phyloP scores from a whole-genome alignment of 92 coral and sea anemone species.

The Hydrozoanthus gracilis region DNA sequence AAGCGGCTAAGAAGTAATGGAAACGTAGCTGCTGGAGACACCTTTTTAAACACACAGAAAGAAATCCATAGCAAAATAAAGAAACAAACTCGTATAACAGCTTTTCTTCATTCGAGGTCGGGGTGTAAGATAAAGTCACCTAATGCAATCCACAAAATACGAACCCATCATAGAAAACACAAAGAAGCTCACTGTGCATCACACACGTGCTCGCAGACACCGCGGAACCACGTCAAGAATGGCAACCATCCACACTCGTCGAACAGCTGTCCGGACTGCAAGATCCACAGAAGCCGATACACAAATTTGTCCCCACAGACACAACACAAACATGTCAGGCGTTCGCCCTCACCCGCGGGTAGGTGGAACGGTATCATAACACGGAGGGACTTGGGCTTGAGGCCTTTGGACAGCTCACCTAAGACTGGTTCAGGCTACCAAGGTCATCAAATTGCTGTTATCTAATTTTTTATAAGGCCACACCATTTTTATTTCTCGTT shows the following conservation, averaged over 20 bases:
- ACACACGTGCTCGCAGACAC: not conserved
- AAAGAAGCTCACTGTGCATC: not conserved
- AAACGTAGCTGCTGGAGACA: slow-evolving; percentile 9
- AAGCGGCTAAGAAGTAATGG: slow-evolving; percentile 32
- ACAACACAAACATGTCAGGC: slow-evolving; percentile 21
- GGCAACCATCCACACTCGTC: slow-evolving; percentile 18
- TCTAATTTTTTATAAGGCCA: slow-evolving; percentile 48
- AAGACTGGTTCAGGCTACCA: not conserved
- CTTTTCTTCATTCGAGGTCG: slow-evolving; percentile 16
- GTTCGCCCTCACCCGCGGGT: slow-evolving; percentile 31
- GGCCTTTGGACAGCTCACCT: slow-evolving; percentile 44
- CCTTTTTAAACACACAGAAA: slow-evolving; percentile 32
- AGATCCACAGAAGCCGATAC: slow-evolving; percentile 15
- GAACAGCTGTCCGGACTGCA: slow-evolving; percentile 41
- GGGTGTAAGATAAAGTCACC: slow-evolving; percentile 31
- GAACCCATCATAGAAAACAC: slow-evolving; percentile 13
- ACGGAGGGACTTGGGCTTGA: slow-evolving; percentile 36
- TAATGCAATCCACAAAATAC: slow-evolving; percentile 14
- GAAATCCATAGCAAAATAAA: not conserved
- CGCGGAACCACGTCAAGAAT: slow-evolving; percentile 14
- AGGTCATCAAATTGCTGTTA: slow-evolving; percentile 52
- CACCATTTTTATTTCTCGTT: too few relatives aligned
- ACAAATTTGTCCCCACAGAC: slow-evolving; percentile 6
- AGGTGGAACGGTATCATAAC: slow-evolving; percentile 42
- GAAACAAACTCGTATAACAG: slow-evolving; percentile 31